A percentile compares a stretch with the other conserved stretches of the same genome.
Conservation (phyloP, 2,888 invertebrate species). For the Xanthia togata region DNA sequence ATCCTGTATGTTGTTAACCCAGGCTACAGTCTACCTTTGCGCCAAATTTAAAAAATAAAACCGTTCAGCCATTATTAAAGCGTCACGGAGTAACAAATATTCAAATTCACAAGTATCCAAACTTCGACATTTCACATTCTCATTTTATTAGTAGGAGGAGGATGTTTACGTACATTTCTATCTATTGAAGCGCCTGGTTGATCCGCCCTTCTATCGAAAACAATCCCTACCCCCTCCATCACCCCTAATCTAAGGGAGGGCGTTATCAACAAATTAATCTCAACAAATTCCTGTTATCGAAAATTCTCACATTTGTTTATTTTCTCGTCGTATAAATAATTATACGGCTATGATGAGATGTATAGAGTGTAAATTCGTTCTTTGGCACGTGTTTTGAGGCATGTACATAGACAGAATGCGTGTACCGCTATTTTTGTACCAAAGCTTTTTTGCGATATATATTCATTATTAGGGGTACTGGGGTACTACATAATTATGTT, state of each 20-base stretch:
- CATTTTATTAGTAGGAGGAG: neutral
- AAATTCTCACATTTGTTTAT: conserved; percentile 64
- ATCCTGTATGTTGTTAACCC: neutral
- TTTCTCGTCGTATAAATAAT: conserved; percentile 65
- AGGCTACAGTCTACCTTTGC: neutral
- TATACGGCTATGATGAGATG: conserved; percentile 62
- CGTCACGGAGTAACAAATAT: neutral
- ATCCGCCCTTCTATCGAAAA: conserved; percentile 31
- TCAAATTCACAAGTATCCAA: neutral
- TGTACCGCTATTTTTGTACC: conserved; percentile 77
- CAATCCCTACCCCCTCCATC: conserved; percentile 10
- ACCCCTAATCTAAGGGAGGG: conserved; percentile 15
- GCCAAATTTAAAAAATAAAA: neutral
- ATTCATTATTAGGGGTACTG: conserved; percentile 69
- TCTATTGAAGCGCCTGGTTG: conserved; percentile 7
- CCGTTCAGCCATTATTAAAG: neutral
- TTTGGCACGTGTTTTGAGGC: conserved; percentile 74
- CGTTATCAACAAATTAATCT: conserved; percentile 47
- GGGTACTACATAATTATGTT: conserved; percentile 41
- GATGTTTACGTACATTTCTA: conserved; percentile 13
- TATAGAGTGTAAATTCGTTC: conserved; percentile 72
- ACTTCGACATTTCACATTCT: neutral
- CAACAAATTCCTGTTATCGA: conserved; percentile 37
- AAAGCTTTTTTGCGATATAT: conserved; percentile 77
- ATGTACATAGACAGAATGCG: conserved; percentile 71